Evolutionary conservation across 2,888 invertebrate species (phyloP), one percentile per base, ranked within the genome.

Genomic region (Xestia ashworthii): DNA sequence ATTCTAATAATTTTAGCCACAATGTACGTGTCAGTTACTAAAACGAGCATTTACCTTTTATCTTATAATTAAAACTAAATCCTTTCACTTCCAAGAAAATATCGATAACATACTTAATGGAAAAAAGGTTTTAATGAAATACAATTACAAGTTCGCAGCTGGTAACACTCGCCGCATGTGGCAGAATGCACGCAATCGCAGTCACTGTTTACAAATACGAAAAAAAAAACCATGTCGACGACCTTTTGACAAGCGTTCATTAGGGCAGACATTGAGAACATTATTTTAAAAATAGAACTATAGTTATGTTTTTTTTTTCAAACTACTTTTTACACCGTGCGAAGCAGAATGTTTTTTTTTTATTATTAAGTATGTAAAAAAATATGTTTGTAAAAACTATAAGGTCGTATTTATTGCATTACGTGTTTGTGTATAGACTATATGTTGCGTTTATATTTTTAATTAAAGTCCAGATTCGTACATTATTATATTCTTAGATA

Each of bases 111-210:
- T 19, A 22, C 58, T 22, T 69, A 74, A 53, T 66, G 22, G 8
- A 44, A 73, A 85, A 74, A 80, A 85, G 77, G 68, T 12, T 14
- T 41, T 74, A 48, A 66, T 25, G 6, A 72, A 58, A 48, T 50
- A 68, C 64, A 58, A 67, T 74, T 81, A 71, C 55, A 62, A 80
- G 44, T 74, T 69, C 3, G 58, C 73, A 85, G 74, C 72, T 89
- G 84, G 85, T 77, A 86, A 82, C 81, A 81, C 81, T 70, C 74
- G 71, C 44, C 71, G 89, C 94, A 94, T 91, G 90, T 93, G 94
- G 92, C 91, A 88, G 89, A 91, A 92, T 92, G 91, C 90, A 88
- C 80, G 91, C 92, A 94, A 94, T 92, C 92, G 92, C 92, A 89
- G 92, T 90, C 79, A 75, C 78, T 74, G 87, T 83, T 89, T 89